Percentiles rank a stretch among this genome's conserved stretches.
Conservation (phyloP, 1,140 invertebrate genomes). For the Tetragnatha versicolor region DNA sequence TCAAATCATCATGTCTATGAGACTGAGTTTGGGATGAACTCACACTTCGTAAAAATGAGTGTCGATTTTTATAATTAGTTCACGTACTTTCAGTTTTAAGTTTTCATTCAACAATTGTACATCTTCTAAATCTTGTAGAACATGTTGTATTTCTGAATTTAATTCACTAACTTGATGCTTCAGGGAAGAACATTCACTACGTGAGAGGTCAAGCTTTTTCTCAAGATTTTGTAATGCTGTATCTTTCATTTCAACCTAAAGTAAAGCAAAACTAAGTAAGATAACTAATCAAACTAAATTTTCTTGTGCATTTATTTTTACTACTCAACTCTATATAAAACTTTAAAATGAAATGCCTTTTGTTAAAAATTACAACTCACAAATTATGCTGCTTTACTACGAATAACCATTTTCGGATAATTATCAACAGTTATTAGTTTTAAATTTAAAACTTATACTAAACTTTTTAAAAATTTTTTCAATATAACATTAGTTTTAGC, state of each 20-base stretch:
- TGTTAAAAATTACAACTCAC: not conserved
- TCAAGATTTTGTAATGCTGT: constrained; percentile 39
- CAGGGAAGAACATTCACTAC: constrained; percentile 7
- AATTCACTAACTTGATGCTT: constrained; percentile 7
- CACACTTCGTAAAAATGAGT: too few species aligned
- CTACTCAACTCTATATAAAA: not conserved
- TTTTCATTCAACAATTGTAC: constrained; percentile 30
- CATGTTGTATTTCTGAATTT: not conserved
- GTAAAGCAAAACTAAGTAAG: not conserved
- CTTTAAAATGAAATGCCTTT: not conserved
- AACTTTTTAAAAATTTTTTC: not conserved
- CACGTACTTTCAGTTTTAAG: constrained; percentile 16
- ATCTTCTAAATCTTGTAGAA: constrained; percentile 25
- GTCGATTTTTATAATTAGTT: too few species aligned
- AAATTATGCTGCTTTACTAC: not conserved
- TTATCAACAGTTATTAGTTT: too few species aligned
- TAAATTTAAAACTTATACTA: not conserved
- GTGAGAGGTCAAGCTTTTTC: constrained; percentile 31
- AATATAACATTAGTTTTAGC: not conserved
- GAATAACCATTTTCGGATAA: too few species aligned
- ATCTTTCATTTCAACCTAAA: constrained; percentile 42
- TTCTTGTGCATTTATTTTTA: not conserved
- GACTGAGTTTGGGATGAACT: too few species aligned
- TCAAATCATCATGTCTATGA: too few species aligned
- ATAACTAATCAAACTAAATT: not conserved